phyloP scores from a whole-genome alignment of 2,113 vertebrate species.

The Gobiocypris rarus region DNA sequence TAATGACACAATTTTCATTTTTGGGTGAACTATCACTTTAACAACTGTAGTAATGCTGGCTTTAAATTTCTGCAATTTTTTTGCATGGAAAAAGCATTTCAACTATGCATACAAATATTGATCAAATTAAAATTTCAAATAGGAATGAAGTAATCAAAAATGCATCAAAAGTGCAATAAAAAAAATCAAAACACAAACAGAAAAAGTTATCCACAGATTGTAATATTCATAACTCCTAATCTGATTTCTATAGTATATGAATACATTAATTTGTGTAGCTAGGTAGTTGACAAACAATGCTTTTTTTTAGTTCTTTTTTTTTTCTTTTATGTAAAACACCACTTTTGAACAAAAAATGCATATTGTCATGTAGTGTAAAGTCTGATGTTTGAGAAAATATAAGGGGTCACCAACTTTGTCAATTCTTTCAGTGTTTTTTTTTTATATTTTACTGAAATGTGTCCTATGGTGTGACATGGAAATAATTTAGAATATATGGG shows the following conservation, averaged over 20 bases:
- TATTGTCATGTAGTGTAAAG: no score
- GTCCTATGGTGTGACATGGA: no score
- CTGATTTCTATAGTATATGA: not conserved
- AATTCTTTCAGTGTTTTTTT: no score
- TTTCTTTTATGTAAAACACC: no score
- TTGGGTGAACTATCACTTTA: not conserved
- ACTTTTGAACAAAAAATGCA: no score
- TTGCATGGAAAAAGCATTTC: not conserved
- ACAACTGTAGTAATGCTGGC: not conserved
- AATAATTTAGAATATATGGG: no score
- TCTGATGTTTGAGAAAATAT: no score
- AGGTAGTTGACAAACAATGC: no score
- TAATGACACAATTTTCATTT: no score
- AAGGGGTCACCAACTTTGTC: no score
- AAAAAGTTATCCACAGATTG: not conserved
- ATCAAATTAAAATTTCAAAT: not conserved
- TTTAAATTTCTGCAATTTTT: not conserved
- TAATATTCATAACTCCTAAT: conserved; percentile 3
- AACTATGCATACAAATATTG: not conserved
- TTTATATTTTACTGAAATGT: no score
- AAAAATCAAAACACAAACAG: not conserved
- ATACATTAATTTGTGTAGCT: not conserved
- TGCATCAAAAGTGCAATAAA: not conserved
- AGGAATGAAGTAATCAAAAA: not conserved
- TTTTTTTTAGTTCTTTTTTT: no score